These are phyloP conservation scores for Gobionotothen gibberifrons DNA, from an alignment of 2,797 vertebrate genomes.

Conservation along the genomic window DNA sequence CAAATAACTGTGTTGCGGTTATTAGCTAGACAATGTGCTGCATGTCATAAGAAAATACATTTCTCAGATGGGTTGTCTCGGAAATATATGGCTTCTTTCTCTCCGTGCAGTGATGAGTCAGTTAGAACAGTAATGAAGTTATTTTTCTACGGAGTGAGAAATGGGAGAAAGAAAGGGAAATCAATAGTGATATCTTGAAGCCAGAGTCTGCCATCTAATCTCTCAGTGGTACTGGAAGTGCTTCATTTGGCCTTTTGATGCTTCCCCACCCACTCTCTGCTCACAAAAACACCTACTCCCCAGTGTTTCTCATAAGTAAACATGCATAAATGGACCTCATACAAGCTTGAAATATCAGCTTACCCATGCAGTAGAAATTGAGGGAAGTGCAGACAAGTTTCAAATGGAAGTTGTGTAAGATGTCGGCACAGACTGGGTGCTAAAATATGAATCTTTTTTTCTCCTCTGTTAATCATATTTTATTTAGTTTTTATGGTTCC, in stretches of 20 bases:
- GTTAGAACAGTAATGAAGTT: slow-evolving; percentile 85
- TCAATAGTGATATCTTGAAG: slow-evolving; percentile 86
- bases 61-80: slow-evolving; percentile 78
- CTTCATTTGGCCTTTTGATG: slow-evolving; percentile 85
- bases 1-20: slow-evolving; percentile 54
- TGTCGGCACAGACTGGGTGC: slow-evolving; percentile 38
- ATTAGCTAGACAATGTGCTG: slow-evolving; percentile 62
- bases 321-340: slow-evolving; percentile 72
- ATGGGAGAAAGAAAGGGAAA: slow-evolving; percentile 82
- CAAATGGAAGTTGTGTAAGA: slow-evolving; percentile 42
- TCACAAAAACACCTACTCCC: slow-evolving; percentile 76
- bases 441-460: slow-evolving; percentile 45
- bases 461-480: slow-evolving; percentile 60
- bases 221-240: slow-evolving; percentile 84
- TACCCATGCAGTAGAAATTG: slow-evolving; percentile 53
- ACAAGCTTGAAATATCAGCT: slow-evolving; percentile 63
- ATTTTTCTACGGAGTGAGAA: slow-evolving; percentile 84
- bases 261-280: slow-evolving; percentile 76
- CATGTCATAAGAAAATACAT: slow-evolving; percentile 69
- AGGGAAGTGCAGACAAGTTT: slow-evolving; percentile 45
- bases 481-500: slow-evolving; percentile 51
- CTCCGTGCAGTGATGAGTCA: slow-evolving; percentile 76
- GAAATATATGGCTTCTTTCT: slow-evolving; percentile 80
- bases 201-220: slow-evolving; percentile 82
- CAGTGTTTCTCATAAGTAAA: slow-evolving; percentile 74